Percentiles rank a stretch among this genome's conserved stretches.
These are phyloP conservation scores for Macaria liturata DNA, from an alignment of 2,888 invertebrate genomes.

Conservation along the genomic window DNA sequence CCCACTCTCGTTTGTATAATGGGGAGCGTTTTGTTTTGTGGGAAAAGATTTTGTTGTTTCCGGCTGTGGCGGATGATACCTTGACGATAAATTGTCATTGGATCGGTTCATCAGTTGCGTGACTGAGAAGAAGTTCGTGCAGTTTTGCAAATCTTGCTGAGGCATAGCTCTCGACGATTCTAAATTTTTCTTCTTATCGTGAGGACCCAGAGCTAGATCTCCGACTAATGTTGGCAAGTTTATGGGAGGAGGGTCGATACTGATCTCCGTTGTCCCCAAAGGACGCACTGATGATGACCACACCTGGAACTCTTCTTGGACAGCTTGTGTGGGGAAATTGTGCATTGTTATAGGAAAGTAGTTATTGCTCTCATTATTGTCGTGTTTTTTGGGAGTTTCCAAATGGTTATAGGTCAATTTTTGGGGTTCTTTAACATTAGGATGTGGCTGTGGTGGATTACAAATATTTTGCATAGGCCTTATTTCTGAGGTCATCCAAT, in stretches of 20 bases:
- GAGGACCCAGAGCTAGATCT: slow-evolving; percentile 74
- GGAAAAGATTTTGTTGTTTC: slow-evolving; percentile 54
- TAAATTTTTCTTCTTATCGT: slow-evolving; percentile 70
- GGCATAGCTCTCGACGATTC: slow-evolving; percentile 55
- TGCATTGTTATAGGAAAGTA: slow-evolving; percentile 75
- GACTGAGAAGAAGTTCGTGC: slow-evolving; percentile 74
- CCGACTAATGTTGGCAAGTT: slow-evolving; percentile 76
- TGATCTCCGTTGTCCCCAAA: slow-evolving; percentile 74
- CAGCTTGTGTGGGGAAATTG: slow-evolving; percentile 63
- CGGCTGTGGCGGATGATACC: slow-evolving; percentile 57
- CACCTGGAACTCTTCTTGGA: slow-evolving; percentile 70
- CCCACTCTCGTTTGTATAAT: slow-evolving; percentile 55
- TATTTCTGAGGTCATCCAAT: slow-evolving; percentile 80
- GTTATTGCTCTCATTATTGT: slow-evolving; percentile 59
- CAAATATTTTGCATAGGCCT: slow-evolving; percentile 68
- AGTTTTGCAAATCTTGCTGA: slow-evolving; percentile 67
- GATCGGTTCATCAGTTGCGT: slow-evolving; percentile 78
- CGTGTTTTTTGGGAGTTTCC: slow-evolving; percentile 61
- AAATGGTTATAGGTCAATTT: slow-evolving; percentile 58
- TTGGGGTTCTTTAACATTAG: slow-evolving; percentile 57
- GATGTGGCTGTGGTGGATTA: slow-evolving; percentile 50
- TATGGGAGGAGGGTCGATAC: slow-evolving; percentile 76
- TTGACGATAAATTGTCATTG: slow-evolving; percentile 61
- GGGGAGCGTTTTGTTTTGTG: slow-evolving; percentile 59
- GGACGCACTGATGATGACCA: slow-evolving; percentile 75